Conservation (phyloP, 1,140 invertebrate species). For the Heliothis subflexa region DNA sequence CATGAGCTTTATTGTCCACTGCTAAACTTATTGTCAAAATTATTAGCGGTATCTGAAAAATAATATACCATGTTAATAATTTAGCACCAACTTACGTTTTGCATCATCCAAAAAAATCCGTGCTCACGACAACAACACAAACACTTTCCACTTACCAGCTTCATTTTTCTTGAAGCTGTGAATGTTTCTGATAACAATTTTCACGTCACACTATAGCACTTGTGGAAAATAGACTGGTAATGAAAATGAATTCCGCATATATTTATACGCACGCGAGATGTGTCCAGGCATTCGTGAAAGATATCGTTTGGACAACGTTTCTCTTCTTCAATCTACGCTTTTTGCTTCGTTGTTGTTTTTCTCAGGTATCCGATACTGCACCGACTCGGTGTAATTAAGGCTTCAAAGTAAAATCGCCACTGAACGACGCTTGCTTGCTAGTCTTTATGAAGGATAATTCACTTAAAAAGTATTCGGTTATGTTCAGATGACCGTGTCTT, state of each 20-base stretch:
- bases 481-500: background rate
- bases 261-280: constrained; percentile 83
- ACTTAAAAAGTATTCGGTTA: constrained; percentile 11
- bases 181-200: constrained; percentile 55
- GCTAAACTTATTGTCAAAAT: constrained; percentile 60
- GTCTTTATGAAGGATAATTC: background rate
- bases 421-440: constrained; percentile 9
- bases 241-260: constrained; percentile 85
- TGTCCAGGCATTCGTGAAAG: constrained; percentile 84
- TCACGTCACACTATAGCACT: constrained; percentile 75
- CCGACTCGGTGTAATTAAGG: background rate
- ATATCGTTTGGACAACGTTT: constrained; percentile 75
- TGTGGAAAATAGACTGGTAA: constrained; percentile 80
- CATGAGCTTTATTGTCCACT: constrained; percentile 60
- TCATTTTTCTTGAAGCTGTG: constrained; percentile 78
- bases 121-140: constrained; percentile 58
- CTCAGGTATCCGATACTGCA: constrained; percentile 3
- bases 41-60: constrained; percentile 73
- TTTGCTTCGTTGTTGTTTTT: constrained; percentile 44
- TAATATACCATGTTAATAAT: constrained; percentile 40
- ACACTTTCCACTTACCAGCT: constrained; percentile 78
- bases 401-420: constrained; percentile 22
- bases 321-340: constrained; percentile 58
- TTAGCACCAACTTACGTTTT: constrained; percentile 53
- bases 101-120: constrained; percentile 56